These are phyloP conservation scores for Dasysyrphus albostriatus DNA, from an alignment of 2,888 invertebrate species.

Conservation along the genomic window DNA sequence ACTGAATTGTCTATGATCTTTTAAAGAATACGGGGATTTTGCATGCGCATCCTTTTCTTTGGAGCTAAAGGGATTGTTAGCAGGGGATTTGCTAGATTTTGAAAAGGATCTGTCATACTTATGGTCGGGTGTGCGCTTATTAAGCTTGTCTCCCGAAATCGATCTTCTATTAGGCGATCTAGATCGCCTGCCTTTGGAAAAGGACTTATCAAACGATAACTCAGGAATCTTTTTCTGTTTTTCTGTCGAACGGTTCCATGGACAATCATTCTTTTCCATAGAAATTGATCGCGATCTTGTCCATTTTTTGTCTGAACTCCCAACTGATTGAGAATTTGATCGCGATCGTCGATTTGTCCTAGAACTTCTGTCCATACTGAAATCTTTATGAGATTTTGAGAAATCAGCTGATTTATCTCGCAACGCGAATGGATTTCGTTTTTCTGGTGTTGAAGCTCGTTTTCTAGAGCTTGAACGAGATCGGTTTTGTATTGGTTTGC, in stretches of 20 bases:
- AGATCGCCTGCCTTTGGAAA: conserved; percentile 48
- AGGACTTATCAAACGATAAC: neutral
- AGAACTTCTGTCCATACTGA: conserved; percentile 15
- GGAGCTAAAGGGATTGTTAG: conserved; percentile 1
- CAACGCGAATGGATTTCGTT: conserved; percentile 47
- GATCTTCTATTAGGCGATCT: conserved; percentile 34
- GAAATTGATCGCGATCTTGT: conserved; percentile 41
- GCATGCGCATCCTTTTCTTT: neutral
- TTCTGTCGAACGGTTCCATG: conserved; percentile 34
- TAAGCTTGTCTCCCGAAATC: neutral
- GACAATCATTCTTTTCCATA: conserved; percentile 30
- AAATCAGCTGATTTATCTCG: conserved; percentile 35
- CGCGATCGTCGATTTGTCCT: conserved; percentile 27
- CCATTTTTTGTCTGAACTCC: neutral
- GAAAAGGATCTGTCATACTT: conserved; percentile 15
- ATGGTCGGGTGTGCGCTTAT: conserved; percentile 11
- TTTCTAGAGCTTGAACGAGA: conserved; percentile 15
- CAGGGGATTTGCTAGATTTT: conserved; percentile 31
- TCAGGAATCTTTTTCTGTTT: conserved; percentile 11
- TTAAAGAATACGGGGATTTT: neutral
- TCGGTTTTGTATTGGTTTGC: conserved; percentile 1
- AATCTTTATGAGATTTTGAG: neutral
- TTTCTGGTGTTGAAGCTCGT: conserved; percentile 25
- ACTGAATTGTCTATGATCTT: conserved; percentile 5
- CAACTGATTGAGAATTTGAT: conserved; percentile 12